phyloP scores from a whole-genome alignment of 2,113 vertebrate genomes.

The Pterocles burchelli region DNA sequence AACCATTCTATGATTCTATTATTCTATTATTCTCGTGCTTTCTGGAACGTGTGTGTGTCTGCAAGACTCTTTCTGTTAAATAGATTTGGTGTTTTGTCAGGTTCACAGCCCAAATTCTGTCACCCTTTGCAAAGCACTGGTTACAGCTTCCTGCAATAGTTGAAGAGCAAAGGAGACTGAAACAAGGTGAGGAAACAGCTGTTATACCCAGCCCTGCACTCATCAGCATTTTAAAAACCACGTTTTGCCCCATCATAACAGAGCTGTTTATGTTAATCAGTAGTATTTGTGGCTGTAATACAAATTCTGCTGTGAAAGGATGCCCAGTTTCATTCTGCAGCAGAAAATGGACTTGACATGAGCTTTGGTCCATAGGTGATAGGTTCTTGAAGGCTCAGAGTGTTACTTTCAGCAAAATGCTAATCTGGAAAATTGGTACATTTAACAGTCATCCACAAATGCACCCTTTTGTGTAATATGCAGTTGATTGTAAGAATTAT shows the following conservation, averaged over 20 bases:
- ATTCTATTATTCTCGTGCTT: neutral
- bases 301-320: neutral
- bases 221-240: neutral
- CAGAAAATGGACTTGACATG: neutral
- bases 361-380: constrained; percentile 43
- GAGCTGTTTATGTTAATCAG: neutral
- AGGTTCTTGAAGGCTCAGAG: constrained; percentile 27
- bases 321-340: constrained; percentile 9
- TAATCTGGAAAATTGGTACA: constrained; percentile 38
- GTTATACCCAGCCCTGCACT: neutral
- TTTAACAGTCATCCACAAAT: constrained; percentile 17
- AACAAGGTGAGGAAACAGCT: neutral
- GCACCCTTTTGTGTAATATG: constrained; percentile 16
- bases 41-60: neutral
- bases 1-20: no score
- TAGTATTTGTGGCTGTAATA: neutral
- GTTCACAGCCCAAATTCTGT: neutral
- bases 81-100: neutral
- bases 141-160: neutral
- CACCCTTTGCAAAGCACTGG: neutral
- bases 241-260: neutral
- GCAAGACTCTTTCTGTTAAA: neutral
- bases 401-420: constrained; percentile 40
- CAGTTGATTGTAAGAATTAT: constrained; percentile 35
- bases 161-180: neutral